Base-by-base conservation (phyloP, 2,888 invertebrate species). In the Spisula subtruncata region DNA sequence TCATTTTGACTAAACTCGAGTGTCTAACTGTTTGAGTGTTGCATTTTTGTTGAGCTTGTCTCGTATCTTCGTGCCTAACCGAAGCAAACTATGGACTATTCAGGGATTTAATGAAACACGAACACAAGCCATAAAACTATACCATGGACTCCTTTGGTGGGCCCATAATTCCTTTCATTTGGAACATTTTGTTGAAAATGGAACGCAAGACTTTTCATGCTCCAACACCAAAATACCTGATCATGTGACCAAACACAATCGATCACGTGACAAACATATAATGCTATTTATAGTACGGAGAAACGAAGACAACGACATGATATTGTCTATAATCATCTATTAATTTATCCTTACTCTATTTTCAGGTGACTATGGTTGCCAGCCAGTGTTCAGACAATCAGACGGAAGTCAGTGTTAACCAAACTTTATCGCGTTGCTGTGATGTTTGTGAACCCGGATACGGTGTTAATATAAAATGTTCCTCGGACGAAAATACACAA, bases 401-500 rank as follows among this genome's bases (percentile, higher is more conserved):
- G 80, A 80, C 88, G 71, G 86, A 88, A 82, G 83, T 90, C 80
- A 80, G 83, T 25, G 85, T 89, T 56, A 87, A 89, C 35, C 87
- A 80, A 87, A 89, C 88, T 20, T 83, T 83, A 25, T 90, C 88
- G 18, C 86, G 87, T 75, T 96, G 96, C 90, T 96, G 96, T 92
- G 93, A 89, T 56, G 91, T 90, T 66, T 96, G 96, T 87, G 85
- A 85, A 48, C 90, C 94, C n/a, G 96, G 96, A 81, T 88, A 83
- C 41, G 96, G 96, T 88, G 94, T 94, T 41, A 85, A 83, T 14
- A 83, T 92, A 60, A 90, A 91, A 8, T 96, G 96, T 92, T 90
- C 93, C 48, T 29, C 87, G 29, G 91, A 90, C n/a, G 94, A 94
- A 83, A 93, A 95, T 86, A 95, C 95, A 18, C 83, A 86, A 41